A percentile compares a stretch with the other conserved stretches of the same genome.
Evolutionary conservation across 1,140 invertebrate genomes (phyloP).

Genomic region (Camponotus floridanus): DNA sequence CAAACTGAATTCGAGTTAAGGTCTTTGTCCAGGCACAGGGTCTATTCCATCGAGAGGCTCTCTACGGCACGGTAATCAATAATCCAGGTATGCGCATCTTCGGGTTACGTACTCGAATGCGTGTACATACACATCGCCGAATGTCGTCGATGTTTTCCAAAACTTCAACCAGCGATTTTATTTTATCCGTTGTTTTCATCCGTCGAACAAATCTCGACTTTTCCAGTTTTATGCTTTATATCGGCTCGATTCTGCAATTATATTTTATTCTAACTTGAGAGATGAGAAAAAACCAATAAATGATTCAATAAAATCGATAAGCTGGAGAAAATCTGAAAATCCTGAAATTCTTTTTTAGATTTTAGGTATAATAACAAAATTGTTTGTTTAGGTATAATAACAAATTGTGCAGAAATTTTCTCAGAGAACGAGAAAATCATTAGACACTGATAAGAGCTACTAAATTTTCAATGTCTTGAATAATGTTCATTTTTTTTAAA

Average conservation of each 20-base stretch:
- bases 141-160: not conserved
- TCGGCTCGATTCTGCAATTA: not conserved
- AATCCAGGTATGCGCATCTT: conserved; percentile 31
- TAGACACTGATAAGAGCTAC: not conserved
- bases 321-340: not conserved
- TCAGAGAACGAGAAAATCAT: not conserved
- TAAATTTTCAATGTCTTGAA: not conserved
- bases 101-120: not conserved
- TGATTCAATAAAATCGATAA: not conserved
- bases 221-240: conserved; percentile 1
- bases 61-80: conserved; percentile 45
- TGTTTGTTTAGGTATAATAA: too few relatives aligned
- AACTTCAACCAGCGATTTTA: not conserved
- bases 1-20: conserved; percentile 33
- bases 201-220: not conserved
- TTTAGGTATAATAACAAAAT: conserved; percentile 1
- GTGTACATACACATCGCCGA: not conserved
- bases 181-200: not conserved
- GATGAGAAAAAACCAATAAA: not conserved
- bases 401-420: not conserved
- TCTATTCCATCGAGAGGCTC: conserved; percentile 4
- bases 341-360: not conserved
- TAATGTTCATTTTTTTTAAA: not conserved
- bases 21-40: conserved; percentile 17
- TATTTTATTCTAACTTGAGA: not conserved